These are phyloP conservation scores for Sphenodon punctatus DNA, from an alignment of 2,797 vertebrate genomes.

Conservation along the genomic window DNA sequence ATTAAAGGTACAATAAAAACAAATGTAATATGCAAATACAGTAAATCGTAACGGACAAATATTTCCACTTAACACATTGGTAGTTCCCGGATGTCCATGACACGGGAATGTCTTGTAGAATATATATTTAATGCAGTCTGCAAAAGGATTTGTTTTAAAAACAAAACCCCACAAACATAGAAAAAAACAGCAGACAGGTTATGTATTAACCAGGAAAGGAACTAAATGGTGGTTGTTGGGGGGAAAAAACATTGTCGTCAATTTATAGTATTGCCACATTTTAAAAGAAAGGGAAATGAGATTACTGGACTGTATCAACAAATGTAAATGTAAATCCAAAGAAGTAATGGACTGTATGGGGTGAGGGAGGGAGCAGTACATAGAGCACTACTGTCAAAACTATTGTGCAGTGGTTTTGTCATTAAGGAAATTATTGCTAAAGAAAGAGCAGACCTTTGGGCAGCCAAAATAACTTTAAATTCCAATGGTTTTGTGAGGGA, in stretches of 20 bases:
- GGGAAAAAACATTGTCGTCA: neutral
- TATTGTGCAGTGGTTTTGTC: neutral
- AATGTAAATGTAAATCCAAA: neutral
- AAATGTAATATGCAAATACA: neutral
- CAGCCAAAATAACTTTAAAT: neutral
- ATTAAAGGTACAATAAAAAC: neutral
- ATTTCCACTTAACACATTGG: neutral
- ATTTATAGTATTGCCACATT: neutral
- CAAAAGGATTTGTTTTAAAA: too few species aligned
- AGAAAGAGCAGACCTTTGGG: neutral
- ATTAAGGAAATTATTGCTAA: neutral
- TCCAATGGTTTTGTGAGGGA: neutral
- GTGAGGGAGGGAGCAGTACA: too few species aligned
- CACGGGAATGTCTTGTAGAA: neutral
- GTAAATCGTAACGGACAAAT: neutral
- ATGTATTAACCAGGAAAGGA: neutral
- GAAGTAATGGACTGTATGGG: neutral
- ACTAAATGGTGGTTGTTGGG: neutral
- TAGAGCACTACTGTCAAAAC: neutral
- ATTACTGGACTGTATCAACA: neutral
- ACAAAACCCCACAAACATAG: too few species aligned
- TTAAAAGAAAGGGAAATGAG: accelerated
- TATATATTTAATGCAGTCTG: neutral
- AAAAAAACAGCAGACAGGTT: neutral
- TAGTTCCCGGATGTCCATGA: neutral